Evolutionary conservation across 2,113 vertebrate species (phyloP).

Genomic region (Anhinga anhinga): DNA sequence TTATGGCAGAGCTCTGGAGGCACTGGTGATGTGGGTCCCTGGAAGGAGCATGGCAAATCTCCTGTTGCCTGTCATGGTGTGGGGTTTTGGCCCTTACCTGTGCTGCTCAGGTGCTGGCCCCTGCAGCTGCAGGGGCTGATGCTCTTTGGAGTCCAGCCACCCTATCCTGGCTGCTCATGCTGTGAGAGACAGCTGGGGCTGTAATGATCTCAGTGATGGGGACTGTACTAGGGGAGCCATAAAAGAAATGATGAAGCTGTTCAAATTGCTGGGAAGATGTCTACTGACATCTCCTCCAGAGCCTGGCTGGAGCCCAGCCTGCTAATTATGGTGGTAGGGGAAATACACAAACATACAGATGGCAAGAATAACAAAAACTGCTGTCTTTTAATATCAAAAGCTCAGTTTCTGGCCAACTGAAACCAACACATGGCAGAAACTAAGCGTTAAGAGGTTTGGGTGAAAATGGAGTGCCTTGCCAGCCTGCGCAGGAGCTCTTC

Average conservation of each 20-base stretch:
- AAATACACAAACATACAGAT: conserved; percentile 22
- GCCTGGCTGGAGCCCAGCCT: conserved; percentile 29
- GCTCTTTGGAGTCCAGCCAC: accelerated
- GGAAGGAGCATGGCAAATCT: not conserved
- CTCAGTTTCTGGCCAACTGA: not conserved
- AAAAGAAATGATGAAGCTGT: not conserved
- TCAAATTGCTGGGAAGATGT: not conserved
- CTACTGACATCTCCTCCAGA: not conserved
- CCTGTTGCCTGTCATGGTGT: not conserved
- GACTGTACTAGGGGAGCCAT: not conserved
- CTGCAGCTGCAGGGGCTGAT: not conserved
- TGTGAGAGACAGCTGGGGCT: not conserved
- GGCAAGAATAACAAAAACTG: conserved; percentile 24
- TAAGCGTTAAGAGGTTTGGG: not conserved
- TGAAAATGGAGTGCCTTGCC: not conserved
- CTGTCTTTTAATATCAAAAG: not conserved
- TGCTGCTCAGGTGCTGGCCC: not conserved
- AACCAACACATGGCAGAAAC: not conserved
- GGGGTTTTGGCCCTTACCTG: not conserved
- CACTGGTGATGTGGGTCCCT: accelerated
- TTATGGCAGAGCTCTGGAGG: not conserved
- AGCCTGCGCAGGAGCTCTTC: not conserved
- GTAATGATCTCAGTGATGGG: not conserved
- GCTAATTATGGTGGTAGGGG: not conserved
- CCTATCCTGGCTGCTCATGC: not conserved